Conservation (phyloP, 2,797 vertebrate genomes). For the Allobates femoralis region DNA sequence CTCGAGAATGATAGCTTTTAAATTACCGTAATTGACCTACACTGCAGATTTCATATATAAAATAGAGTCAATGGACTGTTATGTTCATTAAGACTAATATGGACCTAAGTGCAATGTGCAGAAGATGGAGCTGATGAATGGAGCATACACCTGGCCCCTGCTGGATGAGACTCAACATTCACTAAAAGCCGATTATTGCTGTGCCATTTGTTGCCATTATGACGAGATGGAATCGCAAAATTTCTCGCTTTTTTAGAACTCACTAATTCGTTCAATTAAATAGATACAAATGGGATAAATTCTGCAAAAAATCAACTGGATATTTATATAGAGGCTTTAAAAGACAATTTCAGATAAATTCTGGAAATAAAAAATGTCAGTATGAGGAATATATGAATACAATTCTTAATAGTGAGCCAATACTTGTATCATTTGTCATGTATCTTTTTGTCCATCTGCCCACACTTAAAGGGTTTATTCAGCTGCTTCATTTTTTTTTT, state of each 20-base stretch:
- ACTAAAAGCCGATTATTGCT: constrained; percentile 53
- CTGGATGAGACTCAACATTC: constrained; percentile 47
- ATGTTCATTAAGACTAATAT: constrained; percentile 56
- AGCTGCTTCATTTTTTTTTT: too few relatives aligned
- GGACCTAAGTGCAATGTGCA: constrained; percentile 29
- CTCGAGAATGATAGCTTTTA: constrained; percentile 41
- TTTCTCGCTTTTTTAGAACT: constrained; percentile 36
- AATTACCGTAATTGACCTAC: constrained; percentile 50
- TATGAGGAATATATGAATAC: background rate
- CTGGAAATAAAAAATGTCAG: background rate
- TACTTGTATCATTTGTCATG: too few relatives aligned
- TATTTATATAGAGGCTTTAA: background rate
- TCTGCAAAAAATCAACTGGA: constrained; percentile 12
- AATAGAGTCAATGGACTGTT: constrained; percentile 60
- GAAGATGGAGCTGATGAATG: constrained; percentile 26
- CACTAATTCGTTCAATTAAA: constrained; percentile 37
- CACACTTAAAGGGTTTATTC: too few relatives aligned
- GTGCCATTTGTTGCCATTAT: constrained; percentile 45
- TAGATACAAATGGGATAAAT: constrained; percentile 37
- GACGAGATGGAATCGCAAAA: constrained; percentile 39
- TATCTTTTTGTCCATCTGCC: too few relatives aligned
- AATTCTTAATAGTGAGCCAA: background rate
- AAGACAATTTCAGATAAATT: background rate
- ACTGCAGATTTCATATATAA: constrained; percentile 46
- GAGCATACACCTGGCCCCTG: constrained; percentile 48